Evolutionary conservation across 2,113 vertebrate species (phyloP), one percentile per base, ranked within the genome.

Genomic region (Scatophagus argus): DNA sequence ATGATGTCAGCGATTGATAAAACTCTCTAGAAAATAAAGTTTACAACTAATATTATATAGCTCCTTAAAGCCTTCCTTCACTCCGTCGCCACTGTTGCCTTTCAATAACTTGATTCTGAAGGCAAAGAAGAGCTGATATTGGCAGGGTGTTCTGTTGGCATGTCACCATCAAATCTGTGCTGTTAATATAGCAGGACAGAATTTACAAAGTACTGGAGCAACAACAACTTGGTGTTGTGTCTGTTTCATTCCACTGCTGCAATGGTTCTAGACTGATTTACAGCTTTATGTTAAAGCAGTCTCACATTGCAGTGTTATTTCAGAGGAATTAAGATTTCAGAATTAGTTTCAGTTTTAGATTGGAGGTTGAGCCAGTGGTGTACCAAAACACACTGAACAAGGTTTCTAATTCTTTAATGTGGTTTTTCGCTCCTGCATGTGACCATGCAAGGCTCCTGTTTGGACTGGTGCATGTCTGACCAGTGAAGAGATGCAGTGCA

Each of bases 111-210:
- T 83, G 34, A 43, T 54, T 89, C 56, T 70, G 39, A 49, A 81
- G 74, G 47, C 58, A 65, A 61, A 72, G 70, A 87, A 31, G 68
- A 85, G 69, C 79, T 62, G 59, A 72, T 39, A 61, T 56, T 79
- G 69, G 54, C 76, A 23, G 43, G 12, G 9, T 39, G 61, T 83
- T 59, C 65, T 81, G 49, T 71, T 90, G 88, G 88, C 87, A 78
- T 64, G 43, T 82, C 83, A 80, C 67, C 77, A 77, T 72, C 81
- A 82, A 91, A 81, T 91, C 88, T 91, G 90, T 90, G 87, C 89
- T 88, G 91, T 71, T 86, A 87, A 68, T 65, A 78, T 52, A 76
- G 46, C 71, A 54, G 60, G 31, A 69, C 77, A 41, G 65, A 59
- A 55, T 78, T 51, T 32, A 71, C 63, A 77, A 73, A 78, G 80